These are phyloP conservation scores for Calypte anna DNA, from an alignment of 2,113 vertebrate species.

Conservation along the genomic window DNA sequence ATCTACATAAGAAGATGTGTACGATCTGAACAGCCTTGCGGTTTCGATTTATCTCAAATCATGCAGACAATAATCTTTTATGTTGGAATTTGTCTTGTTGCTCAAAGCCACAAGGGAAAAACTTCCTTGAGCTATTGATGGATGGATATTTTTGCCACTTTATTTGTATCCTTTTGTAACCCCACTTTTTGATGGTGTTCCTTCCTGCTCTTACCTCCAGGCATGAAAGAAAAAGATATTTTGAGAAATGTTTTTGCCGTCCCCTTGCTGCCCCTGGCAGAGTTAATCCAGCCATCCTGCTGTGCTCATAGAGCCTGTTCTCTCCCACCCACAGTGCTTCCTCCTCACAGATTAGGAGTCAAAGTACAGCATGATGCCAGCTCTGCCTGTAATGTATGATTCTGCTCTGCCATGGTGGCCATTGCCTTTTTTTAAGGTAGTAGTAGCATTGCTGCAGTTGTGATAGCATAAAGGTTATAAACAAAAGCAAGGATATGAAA, in stretches of 20 bases:
- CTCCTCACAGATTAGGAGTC: conserved; percentile 70
- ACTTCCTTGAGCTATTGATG: not conserved
- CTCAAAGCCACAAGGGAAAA: not conserved
- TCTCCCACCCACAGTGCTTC: not conserved
- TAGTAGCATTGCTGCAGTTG: not conserved
- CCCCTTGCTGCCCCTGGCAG: conserved; percentile 46
- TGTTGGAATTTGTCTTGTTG: not conserved
- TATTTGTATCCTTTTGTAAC: conserved; percentile 42
- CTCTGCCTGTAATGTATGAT: conserved; percentile 34
- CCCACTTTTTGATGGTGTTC: conserved; percentile 30
- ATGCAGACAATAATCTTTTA: not conserved
- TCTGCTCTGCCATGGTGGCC: conserved; percentile 28
- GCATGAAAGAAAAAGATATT: conserved; percentile 55
- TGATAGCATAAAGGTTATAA: not conserved
- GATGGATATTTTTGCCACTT: conserved; percentile 27
- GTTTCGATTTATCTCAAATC: conserved; percentile 20
- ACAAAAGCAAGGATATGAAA: not conserved
- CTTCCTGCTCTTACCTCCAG: conserved; percentile 63
- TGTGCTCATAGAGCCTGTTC: conserved; percentile 61
- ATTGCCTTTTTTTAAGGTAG: conserved; percentile 2
- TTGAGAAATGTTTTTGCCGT: conserved; percentile 57
- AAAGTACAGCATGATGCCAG: conserved; percentile 58
- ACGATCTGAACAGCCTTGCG: not conserved
- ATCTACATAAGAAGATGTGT: conserved; percentile 10
- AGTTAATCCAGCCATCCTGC: conserved; percentile 44